A percentile compares a stretch with the other conserved stretches of the same genome.
Evolutionary conservation across 2,888 invertebrate genomes (phyloP).

Genomic region (Macaria liturata): DNA sequence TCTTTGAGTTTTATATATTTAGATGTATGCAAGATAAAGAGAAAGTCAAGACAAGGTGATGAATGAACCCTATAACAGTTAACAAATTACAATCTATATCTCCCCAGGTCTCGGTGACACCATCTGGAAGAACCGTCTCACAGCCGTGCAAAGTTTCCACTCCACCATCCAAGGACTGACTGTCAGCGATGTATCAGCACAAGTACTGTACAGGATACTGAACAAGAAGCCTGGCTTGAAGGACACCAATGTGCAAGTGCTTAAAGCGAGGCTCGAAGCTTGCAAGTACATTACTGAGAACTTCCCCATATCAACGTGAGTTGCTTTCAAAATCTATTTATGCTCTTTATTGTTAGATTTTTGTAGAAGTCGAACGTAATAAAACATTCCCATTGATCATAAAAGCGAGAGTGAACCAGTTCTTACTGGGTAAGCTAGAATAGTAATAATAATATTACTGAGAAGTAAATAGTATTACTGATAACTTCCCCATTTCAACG

Average conservation of each 20-base stretch:
- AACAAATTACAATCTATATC: no score
- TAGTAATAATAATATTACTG: no score
- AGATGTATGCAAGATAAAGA: no score
- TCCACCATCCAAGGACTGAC: constrained; percentile 85
- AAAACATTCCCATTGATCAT: no score
- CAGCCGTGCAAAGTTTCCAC: constrained; percentile 88
- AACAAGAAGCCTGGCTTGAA: constrained; percentile 93
- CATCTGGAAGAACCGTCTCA: constrained; percentile 93
- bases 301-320: constrained; percentile 86
- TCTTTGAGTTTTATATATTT: no score
- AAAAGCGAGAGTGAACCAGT: no score
- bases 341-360: no score
- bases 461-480: constrained; percentile 87
- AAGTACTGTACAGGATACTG: constrained; percentile 88
- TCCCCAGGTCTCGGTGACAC: constrained; percentile 88
- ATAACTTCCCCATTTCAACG: constrained; percentile 88
- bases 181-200: constrained; percentile 86
- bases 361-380: no score
- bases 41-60: no score
- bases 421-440: no score
- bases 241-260: constrained; percentile 96
- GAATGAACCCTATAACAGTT: no score
- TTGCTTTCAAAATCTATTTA: constrained; percentile 24
- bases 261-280: constrained; percentile 91
- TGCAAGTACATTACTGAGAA: constrained; percentile 91